Conservation (phyloP, 2,797 vertebrate species). For the Halcyon leucocephala region DNA sequence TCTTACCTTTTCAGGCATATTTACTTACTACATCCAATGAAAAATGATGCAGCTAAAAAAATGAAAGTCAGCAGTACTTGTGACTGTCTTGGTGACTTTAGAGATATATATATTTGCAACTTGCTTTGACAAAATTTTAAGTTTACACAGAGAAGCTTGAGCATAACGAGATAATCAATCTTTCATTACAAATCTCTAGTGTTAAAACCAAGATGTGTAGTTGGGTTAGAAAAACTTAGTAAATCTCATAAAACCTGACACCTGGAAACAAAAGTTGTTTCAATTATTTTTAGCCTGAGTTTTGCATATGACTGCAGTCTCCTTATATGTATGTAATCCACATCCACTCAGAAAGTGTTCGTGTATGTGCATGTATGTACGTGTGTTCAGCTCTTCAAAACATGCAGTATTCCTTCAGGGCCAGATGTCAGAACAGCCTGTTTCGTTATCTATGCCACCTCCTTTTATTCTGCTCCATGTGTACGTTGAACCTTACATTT, state of each 20-base stretch:
- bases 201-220: background rate
- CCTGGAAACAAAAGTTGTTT: background rate
- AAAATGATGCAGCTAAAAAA: background rate
- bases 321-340: background rate
- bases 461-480: background rate
- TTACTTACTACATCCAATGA: background rate
- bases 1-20: background rate
- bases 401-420: background rate
- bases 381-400: background rate
- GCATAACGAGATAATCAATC: background rate
- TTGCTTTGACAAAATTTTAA: background rate
- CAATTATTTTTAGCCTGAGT: background rate
- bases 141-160: background rate
- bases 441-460: background rate
- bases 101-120: background rate
- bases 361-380: background rate
- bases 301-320: background rate
- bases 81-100: background rate
- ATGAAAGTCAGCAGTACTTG: background rate
- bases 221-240: background rate
- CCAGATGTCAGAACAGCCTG: background rate
- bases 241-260: background rate
- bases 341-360: background rate
- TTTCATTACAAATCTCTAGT: background rate
- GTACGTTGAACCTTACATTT: background rate